Evolutionary conservation across 2,888 invertebrate genomes (phyloP), one percentile per base, ranked within the genome.

Genomic region (Agonopterix subpropinquella): DNA sequence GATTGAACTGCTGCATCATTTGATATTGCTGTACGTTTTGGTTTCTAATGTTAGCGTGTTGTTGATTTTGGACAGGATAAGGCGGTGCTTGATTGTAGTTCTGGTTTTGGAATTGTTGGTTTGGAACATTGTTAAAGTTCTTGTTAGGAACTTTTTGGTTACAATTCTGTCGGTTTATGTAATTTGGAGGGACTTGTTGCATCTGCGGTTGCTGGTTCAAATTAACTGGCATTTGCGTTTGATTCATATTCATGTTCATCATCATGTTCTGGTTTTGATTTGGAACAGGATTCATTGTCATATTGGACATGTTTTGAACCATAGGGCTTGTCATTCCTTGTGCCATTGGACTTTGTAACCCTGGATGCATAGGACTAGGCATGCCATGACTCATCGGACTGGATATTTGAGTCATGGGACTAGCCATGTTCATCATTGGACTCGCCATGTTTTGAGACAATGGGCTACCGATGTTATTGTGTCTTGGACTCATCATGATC

Each of bases 321-420:
- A 87, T 84, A 0, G 84, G 81, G 58, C 80, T 86, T 2, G 78
- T 62, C 64, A 86, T 74, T 0, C 83, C 80, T 59, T 79, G 83
- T 41, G 77, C 74, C 84, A 87, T 83, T 0, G 85, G 85, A 53
- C 85, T 85, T 51, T 82, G 82, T 45, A 85, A 56, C 0, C 84
- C 81, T 36, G 82, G 83, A 54, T 84, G 82, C 82, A 85, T 80
- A 0, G 86, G 86, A 60, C 87, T 87, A 0, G 80, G 77, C 73
- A 87, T 85, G 1, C 85, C 85, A 48, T 86, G 87, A 41, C 83
- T 80, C 75, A 85, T 77, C 0, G 86, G 87, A 54, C 81, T 81
- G 2, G 78, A 66, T 48, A 80, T 77, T 53, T 77, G 76, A 2
- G 67, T 56, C 73, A 77, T 73, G 4, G 77, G 77, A 45, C 77